Evolutionary conservation across 2,113 vertebrate genomes (phyloP).

Genomic region (Phainopepla nitens): DNA sequence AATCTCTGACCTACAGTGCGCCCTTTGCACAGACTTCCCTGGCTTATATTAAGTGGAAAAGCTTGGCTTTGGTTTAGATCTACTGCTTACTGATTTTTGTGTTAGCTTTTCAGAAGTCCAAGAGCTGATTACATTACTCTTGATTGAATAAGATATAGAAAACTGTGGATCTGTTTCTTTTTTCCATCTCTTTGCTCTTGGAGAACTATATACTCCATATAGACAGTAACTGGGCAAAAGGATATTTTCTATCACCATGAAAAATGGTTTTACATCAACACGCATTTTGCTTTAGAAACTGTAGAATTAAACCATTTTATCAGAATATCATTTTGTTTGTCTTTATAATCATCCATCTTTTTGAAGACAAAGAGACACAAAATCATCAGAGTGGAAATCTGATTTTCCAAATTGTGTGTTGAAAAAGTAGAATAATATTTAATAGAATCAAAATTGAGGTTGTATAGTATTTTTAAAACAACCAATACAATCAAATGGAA

Average conservation of each 20-base stretch:
- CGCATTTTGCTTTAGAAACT: not conserved
- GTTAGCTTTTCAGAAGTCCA: not conserved
- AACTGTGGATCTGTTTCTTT: not conserved
- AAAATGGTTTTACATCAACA: not conserved
- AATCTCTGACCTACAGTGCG: not conserved
- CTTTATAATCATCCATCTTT: not conserved
- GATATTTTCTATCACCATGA: not conserved
- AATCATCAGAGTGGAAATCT: not conserved
- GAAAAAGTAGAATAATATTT: not conserved
- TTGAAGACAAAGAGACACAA: not conserved
- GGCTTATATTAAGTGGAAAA: not conserved
- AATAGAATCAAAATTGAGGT: not conserved
- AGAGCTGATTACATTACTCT: not conserved
- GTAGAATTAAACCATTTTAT: not conserved
- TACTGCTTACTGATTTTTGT: not conserved
- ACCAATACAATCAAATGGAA: not conserved
- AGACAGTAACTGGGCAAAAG: not conserved
- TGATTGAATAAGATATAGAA: not conserved
- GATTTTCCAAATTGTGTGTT: not conserved
- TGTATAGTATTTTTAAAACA: not conserved
- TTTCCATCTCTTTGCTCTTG: not conserved
- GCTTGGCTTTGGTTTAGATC: not conserved
- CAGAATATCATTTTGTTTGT: not conserved
- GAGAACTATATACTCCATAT: not conserved
- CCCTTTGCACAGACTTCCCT: not conserved